phyloP scores from a whole-genome alignment of 1,140 invertebrate species.

The Solenopsis fugax region DNA sequence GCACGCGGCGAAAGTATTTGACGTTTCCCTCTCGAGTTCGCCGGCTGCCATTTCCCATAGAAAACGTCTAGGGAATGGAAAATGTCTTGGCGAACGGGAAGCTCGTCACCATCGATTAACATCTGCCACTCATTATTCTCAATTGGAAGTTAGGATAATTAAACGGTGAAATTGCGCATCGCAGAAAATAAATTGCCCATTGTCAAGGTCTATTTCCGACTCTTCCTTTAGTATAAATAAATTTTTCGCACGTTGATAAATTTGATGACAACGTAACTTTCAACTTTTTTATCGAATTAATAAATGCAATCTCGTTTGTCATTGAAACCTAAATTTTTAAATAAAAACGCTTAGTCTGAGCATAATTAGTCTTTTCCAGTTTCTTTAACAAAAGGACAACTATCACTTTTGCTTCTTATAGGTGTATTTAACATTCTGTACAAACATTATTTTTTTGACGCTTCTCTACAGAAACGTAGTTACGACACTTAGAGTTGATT shows the following conservation, averaged over 20 bases:
- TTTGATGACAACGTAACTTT: neutral
- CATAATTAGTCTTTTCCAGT: neutral
- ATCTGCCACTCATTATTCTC: slow-evolving; percentile 44
- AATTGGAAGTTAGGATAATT: slow-evolving; percentile 47
- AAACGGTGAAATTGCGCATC: slow-evolving; percentile 1
- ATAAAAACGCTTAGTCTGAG: neutral
- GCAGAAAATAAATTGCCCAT: slow-evolving; percentile 7
- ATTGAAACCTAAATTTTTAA: neutral
- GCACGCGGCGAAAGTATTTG: slow-evolving; percentile 24
- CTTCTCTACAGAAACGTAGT: no score
- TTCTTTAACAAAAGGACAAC: neutral
- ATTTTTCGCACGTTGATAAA: slow-evolving; percentile 16
- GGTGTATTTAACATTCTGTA: neutral
- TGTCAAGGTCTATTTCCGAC: neutral
- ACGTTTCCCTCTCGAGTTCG: slow-evolving; percentile 36
- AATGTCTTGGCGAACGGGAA: slow-evolving; percentile 51
- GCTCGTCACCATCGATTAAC: slow-evolving; percentile 40
- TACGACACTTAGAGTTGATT: no score
- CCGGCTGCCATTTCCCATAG: slow-evolving; percentile 66
- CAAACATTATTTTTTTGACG: no score
- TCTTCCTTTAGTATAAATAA: neutral
- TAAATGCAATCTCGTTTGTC: neutral
- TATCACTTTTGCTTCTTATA: neutral
- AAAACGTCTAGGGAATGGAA: slow-evolving; percentile 46
- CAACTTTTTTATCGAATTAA: neutral